Base-by-base conservation (phyloP, 2,888 invertebrate species). In the Coelinius sp. region DNA sequence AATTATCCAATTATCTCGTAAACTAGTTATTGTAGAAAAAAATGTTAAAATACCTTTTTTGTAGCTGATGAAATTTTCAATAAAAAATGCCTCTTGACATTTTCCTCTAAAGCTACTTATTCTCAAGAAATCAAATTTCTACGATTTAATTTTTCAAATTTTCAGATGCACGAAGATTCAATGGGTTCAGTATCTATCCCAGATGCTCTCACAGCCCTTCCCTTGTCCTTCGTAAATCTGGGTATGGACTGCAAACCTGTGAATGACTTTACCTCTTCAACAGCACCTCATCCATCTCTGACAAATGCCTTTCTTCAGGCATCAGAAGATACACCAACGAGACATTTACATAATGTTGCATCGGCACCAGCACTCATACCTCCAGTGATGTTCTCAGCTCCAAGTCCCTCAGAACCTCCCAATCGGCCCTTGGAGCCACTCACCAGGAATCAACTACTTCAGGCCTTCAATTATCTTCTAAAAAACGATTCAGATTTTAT, bases 401-500 rank as follows among this genome's bases (percentile, higher is more conserved):
- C 79, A 76, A 89, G 81, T 72, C 83, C 84, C 1, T 81, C 85
- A 1, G 84, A 83, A 46, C 78, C 79, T 25, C 68, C 84, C 12
- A 80, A 77, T 59, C 80, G 86, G 77, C 85, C 86, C 49, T 89
- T 92, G 0, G 94, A 95, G 86, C 95, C 96, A 14, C 90, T 97
- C 65, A 97, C 95, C 53, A 93, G 93, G 86, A 94, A 95, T 84
- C 97, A 97, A 87, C 90, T 97, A 74, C 92, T 95, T 38, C 96
- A 97, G 89, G 96, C 97, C 27, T 92, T 97, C 84, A 93, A 94
- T 81, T 94, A 96, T 89, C 90, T 97, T 71, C 90, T 97, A 71
- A 94, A 95, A 89, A 94, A 94, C 88, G 97, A 97, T 88, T 91
- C 94, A 35, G 94, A 95, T 79, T 97, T 97, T 89, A 92, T 96